A percentile compares a stretch with the other conserved stretches of the same genome.
Conservation (phyloP, 2,113 vertebrate species). For the Ceratotherium simum region DNA sequence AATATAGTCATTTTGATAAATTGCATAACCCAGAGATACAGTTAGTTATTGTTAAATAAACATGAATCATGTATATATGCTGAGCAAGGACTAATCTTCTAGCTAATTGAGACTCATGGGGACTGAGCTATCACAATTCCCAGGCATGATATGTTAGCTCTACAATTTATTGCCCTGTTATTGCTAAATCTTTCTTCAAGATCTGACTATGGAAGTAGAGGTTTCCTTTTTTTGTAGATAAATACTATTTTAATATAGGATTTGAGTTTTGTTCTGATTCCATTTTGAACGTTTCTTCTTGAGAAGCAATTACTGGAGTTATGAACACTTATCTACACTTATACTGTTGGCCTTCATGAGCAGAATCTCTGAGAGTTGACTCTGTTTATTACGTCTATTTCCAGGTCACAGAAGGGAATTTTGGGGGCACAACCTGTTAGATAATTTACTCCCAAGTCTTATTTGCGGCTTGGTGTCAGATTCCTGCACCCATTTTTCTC, state of each 20-base stretch:
- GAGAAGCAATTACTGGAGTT: background rate
- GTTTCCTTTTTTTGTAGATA: constrained; percentile 1
- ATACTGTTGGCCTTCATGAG: background rate
- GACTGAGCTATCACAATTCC: constrained; percentile 78
- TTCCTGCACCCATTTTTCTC: background rate
- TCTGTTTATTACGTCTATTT: background rate
- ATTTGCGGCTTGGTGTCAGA: background rate
- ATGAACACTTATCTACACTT: background rate
- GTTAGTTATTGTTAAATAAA: constrained; percentile 75
- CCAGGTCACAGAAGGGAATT: background rate
- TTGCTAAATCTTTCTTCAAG: constrained; percentile 44
- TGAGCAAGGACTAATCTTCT: constrained; percentile 75
- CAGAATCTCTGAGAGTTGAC: background rate
- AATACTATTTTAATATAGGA: background rate
- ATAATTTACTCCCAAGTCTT: background rate
- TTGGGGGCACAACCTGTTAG: background rate
- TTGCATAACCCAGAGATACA: constrained; percentile 74
- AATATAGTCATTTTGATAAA: constrained; percentile 78
- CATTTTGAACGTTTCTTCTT: background rate
- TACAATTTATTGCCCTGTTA: background rate
- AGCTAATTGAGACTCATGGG: constrained; percentile 81
- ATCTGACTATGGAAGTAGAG: background rate
- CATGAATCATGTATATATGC: constrained; percentile 66
- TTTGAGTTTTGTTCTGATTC: constrained; percentile 3
- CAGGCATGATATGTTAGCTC: constrained; percentile 65